These are phyloP conservation scores for Decapterus maruadsi DNA, from an alignment of 2,797 vertebrate genomes.

Conservation along the genomic window DNA sequence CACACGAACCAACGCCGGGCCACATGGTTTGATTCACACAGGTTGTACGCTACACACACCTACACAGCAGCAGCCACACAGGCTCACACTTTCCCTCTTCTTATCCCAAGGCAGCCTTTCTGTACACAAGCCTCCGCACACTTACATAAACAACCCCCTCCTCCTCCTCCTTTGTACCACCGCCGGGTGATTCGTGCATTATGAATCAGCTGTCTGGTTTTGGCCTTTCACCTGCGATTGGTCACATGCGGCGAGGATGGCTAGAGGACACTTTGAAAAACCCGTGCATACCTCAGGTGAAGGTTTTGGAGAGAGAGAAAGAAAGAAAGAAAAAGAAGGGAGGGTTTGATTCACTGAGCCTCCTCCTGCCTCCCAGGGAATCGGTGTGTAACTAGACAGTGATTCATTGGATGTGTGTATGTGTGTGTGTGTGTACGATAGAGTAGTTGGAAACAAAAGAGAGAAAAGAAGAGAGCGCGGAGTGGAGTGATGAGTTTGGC, in stretches of 20 bases:
- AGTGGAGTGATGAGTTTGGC: conserved; percentile 65
- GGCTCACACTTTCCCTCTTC: conserved; percentile 25
- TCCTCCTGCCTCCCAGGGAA: conserved; percentile 60
- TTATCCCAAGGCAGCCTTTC: conserved; percentile 36
- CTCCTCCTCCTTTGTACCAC: background rate
- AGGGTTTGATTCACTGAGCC: conserved; percentile 66
- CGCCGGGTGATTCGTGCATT: conserved; percentile 14
- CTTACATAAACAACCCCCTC: conserved; percentile 36
- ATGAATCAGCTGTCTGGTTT: conserved; percentile 28
- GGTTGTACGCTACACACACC: conserved; percentile 45
- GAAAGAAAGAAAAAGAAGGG: conserved; percentile 14
- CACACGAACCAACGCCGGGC: conserved; percentile 31
- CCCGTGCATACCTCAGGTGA: conserved; percentile 18
- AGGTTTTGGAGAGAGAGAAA: conserved; percentile 18
- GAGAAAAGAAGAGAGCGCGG: conserved; percentile 32
- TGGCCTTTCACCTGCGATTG: conserved; percentile 46
- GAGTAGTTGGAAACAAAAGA: conserved; percentile 70
- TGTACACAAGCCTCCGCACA: conserved; percentile 37
- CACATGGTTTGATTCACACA: conserved; percentile 58
- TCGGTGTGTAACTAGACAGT: conserved; percentile 71
- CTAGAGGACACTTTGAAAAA: conserved; percentile 36
- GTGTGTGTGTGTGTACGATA: conserved; percentile 44
- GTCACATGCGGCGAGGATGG: conserved; percentile 5
- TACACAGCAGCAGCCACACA: conserved; percentile 29
- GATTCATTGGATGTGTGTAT: conserved; percentile 69